Evolutionary conservation across 1,140 invertebrate species (phyloP).

Genomic region (Microplitis demolitor): DNA sequence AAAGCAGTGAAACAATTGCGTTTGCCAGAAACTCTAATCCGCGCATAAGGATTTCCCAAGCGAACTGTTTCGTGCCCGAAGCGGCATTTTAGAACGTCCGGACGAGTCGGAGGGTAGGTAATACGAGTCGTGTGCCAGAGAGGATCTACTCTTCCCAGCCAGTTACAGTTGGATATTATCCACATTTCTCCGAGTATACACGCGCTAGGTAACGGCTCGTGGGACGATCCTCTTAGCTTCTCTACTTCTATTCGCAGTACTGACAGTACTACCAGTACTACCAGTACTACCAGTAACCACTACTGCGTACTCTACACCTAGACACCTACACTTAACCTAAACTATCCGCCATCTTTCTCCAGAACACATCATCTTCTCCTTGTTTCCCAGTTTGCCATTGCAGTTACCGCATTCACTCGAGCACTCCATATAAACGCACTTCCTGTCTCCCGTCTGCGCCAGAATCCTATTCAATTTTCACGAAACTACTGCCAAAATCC

Average conservation of each 20-base stretch:
- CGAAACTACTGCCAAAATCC: slow-evolving; percentile 12
- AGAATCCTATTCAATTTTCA: slow-evolving; percentile 23
- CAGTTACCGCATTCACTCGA: neutral
- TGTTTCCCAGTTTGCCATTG: slow-evolving; percentile 1
- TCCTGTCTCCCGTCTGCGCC: slow-evolving; percentile 15
- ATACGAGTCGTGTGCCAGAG: slow-evolving; percentile 26
- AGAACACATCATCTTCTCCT: neutral
- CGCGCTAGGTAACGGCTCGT: neutral
- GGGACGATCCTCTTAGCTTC: slow-evolving; percentile 8
- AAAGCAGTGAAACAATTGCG: slow-evolving; percentile 18
- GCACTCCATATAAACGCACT: slow-evolving; percentile 16
- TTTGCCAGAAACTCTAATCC: slow-evolving; percentile 20
- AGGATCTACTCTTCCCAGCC: slow-evolving; percentile 21
- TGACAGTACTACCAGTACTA: neutral
- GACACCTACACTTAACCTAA: neutral
- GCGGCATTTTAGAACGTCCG: slow-evolving; percentile 17
- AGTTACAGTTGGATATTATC: slow-evolving; percentile 30
- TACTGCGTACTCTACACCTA: neutral
- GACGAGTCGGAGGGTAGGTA: slow-evolving; percentile 11
- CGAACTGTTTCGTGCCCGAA: slow-evolving; percentile 13
- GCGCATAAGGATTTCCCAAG: slow-evolving; percentile 22
- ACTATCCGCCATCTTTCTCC: neutral
- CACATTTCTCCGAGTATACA: slow-evolving; percentile 15
- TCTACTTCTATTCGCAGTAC: neutral
- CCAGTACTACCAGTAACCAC: neutral